Percentiles rank a stretch among this genome's conserved stretches.
phyloP scores from a whole-genome alignment of 2,797 vertebrate species.

The Schizopygopsis pylzovi region DNA sequence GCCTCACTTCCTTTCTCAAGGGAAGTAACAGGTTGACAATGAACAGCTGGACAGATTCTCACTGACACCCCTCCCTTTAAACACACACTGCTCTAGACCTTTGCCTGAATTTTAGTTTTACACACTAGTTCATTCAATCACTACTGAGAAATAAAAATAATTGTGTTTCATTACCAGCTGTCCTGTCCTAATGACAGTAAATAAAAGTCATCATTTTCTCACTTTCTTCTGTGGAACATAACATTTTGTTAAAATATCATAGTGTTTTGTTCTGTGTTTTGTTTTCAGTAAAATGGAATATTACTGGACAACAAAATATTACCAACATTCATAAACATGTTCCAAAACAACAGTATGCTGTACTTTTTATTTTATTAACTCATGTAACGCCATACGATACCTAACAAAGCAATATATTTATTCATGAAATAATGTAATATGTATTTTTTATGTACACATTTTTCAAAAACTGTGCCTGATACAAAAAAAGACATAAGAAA shows the following conservation, averaged over 20 bases:
- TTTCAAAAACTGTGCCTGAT: background rate
- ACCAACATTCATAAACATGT: background rate
- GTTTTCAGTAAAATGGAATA: background rate
- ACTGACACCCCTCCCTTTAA: slow-evolving; percentile 53
- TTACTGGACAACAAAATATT: background rate
- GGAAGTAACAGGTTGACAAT: slow-evolving; percentile 72
- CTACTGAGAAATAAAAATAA: background rate
- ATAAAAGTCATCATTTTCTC: background rate
- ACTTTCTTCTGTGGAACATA: background rate
- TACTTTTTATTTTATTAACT: background rate
- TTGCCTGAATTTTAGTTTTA: background rate
- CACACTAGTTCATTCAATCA: background rate
- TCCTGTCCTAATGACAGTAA: background rate
- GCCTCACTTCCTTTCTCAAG: slow-evolving; percentile 64
- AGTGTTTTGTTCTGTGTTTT: background rate
- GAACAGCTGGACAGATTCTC: slow-evolving; percentile 79
- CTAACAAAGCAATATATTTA: background rate
- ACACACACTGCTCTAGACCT: slow-evolving; percentile 25
- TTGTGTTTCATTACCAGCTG: background rate
- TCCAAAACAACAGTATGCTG: background rate
- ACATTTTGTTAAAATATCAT: too few species aligned
- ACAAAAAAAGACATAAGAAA: background rate
- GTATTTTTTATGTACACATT: background rate
- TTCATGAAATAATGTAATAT: too few species aligned
- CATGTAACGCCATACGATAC: background rate